Evolutionary conservation across 2,888 invertebrate species (phyloP), one percentile per base, ranked within the genome.

Genomic region (Pseudanteris insignis): DNA sequence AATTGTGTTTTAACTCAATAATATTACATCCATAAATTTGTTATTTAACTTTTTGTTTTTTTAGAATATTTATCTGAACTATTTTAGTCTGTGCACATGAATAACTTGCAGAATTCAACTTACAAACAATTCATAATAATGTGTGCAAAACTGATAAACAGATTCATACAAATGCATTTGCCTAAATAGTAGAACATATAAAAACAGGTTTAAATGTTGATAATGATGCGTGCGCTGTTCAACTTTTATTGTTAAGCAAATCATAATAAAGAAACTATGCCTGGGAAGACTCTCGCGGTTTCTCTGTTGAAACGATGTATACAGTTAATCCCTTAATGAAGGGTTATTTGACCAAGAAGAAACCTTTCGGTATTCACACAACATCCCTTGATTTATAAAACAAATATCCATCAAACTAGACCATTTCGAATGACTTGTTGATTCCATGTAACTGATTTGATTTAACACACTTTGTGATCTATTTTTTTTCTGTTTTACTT

Each of bases 221-320:
- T 44, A 47, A 47, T 55, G 36, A 47, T 41, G 47, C 32, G 48
- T 32, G 21, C 6, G 32, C 8, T 8, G 18, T 3, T 3, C 18
- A 18, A n/a, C 12, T 30, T 29, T 15, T 28, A 44, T 48, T 44
- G 50, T 58, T 14, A 8, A 13, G 37, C 14, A 25, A 25, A 13
- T 26, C 26, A 25, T 18, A 48, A 48, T 57, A n/a, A 32, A 11
- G 14, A 30, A 30, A 29, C 37, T 25, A 50, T 4, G 38, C 44
- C 40, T 58, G 58, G 44, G 58, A 58, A 58, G 38, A 50, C 50
- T 50, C 58, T 50, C 57, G 58, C 58, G 58, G 50, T 58, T 58
- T 50, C 58, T 44, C 50, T 44, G 24, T 37, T 43, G 26, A n/a
- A 32, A 37, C 21, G 18, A 28, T 18, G 11, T 15, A 43, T 50